phyloP scores from a whole-genome alignment of 2,113 vertebrate species.

The Redunca redunca region DNA sequence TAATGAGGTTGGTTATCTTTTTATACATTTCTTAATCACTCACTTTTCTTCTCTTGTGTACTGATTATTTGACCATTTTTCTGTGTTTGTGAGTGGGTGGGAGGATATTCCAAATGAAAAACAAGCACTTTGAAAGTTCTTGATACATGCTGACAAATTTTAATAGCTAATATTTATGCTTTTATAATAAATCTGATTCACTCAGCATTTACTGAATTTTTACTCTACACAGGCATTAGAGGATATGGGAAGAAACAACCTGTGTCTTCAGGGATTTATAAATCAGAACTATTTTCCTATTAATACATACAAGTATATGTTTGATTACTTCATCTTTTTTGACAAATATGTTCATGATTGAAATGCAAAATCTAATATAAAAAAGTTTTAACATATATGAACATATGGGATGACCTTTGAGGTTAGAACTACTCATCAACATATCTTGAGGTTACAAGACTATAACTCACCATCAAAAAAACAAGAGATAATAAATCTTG shows the following conservation, averaged over 20 bases:
- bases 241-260: neutral
- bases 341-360: neutral
- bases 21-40: neutral
- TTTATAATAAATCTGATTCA: neutral
- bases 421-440: neutral
- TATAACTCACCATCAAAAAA: neutral
- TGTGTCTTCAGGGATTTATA: neutral
- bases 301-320: neutral
- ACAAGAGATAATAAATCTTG: neutral
- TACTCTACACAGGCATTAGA: neutral
- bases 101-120: neutral
- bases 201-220: neutral
- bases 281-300: neutral
- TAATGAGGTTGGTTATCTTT: neutral
- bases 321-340: neutral
- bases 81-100: neutral
- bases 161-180: neutral
- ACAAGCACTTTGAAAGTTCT: neutral
- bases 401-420: neutral
- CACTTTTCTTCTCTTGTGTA: neutral
- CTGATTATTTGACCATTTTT: neutral
- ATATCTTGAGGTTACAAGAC: neutral
- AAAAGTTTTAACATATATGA: neutral
- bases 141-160: neutral
- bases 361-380: neutral